These are phyloP conservation scores for Pseudachorutes palmiensis DNA, from an alignment of 1,140 invertebrate genomes.

Conservation along the genomic window DNA sequence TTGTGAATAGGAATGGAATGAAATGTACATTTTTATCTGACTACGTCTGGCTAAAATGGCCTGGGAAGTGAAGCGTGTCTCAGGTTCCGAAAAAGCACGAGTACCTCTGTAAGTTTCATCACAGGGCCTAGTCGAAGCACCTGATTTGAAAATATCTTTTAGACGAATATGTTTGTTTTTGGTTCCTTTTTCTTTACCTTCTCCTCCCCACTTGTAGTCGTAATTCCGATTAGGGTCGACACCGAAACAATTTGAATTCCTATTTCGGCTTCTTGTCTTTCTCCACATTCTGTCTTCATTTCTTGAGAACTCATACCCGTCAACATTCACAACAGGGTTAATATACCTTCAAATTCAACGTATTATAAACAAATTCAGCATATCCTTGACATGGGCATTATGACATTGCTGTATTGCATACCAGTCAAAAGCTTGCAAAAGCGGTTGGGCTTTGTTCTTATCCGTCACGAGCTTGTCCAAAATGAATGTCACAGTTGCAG, in stretches of 20 bases:
- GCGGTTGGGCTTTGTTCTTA: conserved; percentile 45
- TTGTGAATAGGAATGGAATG: conserved; percentile 82
- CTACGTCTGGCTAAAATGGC: conserved; percentile 50
- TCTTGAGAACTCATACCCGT: conserved; percentile 48
- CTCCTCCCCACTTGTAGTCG: conserved; percentile 19
- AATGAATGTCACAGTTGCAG: conserved; percentile 73
- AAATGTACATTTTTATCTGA: conserved; percentile 62
- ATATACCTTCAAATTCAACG: conserved; percentile 53
- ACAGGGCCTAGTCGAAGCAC: conserved; percentile 23
- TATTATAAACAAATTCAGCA: too few species aligned
- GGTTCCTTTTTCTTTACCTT: neutral
- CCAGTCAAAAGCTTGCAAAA: conserved; percentile 73
- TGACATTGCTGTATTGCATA: conserved; percentile 44
- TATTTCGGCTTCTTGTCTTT: too few species aligned
- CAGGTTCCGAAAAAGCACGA: conserved; percentile 42
- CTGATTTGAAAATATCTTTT: neutral
- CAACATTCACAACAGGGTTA: conserved; percentile 70
- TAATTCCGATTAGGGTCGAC: conserved; percentile 46
- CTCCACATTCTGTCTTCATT: conserved; percentile 57
- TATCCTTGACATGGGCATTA: conserved; percentile 46
- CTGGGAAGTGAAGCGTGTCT: conserved; percentile 66
- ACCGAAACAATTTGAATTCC: conserved; percentile 34
- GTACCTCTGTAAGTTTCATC: conserved; percentile 21
- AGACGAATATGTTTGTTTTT: neutral
- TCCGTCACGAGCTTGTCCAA: conserved; percentile 69